Evolutionary conservation across 2,113 vertebrate species (phyloP).

Genomic region (Thryonomys swinderianus): DNA sequence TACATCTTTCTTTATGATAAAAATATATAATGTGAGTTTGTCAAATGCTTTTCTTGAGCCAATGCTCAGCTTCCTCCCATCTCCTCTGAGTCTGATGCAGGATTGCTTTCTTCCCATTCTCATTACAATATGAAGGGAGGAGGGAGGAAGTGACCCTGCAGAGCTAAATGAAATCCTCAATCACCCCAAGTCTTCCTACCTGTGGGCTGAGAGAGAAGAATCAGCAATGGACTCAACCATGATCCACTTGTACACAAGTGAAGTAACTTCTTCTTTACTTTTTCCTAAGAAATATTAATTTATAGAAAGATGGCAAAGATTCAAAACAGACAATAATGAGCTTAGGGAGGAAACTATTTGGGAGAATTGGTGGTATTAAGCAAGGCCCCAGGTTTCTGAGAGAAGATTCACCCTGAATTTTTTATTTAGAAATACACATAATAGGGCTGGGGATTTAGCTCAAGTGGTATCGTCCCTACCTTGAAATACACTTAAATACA

Average conservation of each 20-base stretch:
- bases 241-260: not conserved
- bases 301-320: not conserved
- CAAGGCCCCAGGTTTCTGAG: not conserved
- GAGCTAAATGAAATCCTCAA: not conserved
- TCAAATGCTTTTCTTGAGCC: not conserved
- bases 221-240: not conserved
- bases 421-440: not conserved
- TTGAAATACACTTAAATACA: too few species aligned
- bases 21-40: not conserved
- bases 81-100: not conserved
- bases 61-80: not conserved
- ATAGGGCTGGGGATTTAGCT: too few species aligned
- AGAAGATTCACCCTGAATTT: not conserved
- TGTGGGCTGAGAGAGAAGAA: not conserved
- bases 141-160: not conserved
- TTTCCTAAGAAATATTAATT: not conserved
- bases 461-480: too few species aligned
- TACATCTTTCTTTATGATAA: conserved; percentile 25
- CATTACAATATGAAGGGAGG: not conserved
- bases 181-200: not conserved
- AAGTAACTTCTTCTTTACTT: not conserved
- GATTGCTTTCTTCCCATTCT: not conserved
- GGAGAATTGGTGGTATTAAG: not conserved
- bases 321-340: not conserved
- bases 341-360: not conserved